These are phyloP conservation scores for Smutsia temminckii DNA, from an alignment of 2,797 vertebrate genomes.

Conservation along the genomic window DNA sequence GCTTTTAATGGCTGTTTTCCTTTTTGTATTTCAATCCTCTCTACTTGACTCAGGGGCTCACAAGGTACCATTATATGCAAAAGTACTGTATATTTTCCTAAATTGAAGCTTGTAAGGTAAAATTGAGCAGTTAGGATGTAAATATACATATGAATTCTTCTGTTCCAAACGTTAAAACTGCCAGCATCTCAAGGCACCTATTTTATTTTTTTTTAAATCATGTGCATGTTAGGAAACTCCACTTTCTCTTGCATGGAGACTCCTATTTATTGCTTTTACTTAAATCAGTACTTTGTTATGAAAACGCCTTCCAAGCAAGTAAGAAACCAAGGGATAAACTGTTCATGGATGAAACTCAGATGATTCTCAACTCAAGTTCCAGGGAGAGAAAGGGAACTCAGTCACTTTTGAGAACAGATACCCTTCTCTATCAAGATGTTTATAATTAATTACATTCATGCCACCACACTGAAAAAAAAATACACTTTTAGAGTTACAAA, in stretches of 20 bases:
- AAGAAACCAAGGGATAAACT: conserved; percentile 76
- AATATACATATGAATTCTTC: conserved; percentile 86
- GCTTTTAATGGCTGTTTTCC: conserved; percentile 90
- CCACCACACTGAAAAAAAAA: conserved; percentile 5
- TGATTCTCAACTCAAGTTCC: conserved; percentile 79
- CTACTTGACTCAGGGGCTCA: conserved; percentile 98
- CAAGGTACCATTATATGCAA: conserved; percentile 93
- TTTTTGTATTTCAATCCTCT: conserved; percentile 89
- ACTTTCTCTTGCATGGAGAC: conserved; percentile 90
- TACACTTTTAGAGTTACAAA: conserved; percentile 55
- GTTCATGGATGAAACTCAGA: conserved; percentile 69
- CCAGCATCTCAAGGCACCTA: conserved; percentile 92
- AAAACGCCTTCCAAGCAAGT: conserved; percentile 87
- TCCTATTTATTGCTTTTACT: conserved; percentile 86
- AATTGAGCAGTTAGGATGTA: conserved; percentile 89
- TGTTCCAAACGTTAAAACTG: conserved; percentile 90
- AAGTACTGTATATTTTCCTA: conserved; percentile 93
- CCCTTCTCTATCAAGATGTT: conserved; percentile 70
- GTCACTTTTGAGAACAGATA: conserved; percentile 70
- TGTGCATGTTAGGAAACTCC: conserved; percentile 90
- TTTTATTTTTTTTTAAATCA: conserved; percentile 88
- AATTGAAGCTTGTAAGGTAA: conserved; percentile 89
- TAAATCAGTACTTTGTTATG: conserved; percentile 87
- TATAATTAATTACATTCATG: conserved; percentile 60
- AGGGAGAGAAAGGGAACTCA: conserved; percentile 63